Evolutionary conservation across 2,113 vertebrate genomes (phyloP), one percentile per base, ranked within the genome.

Genomic region (Tursiops truncatus): DNA sequence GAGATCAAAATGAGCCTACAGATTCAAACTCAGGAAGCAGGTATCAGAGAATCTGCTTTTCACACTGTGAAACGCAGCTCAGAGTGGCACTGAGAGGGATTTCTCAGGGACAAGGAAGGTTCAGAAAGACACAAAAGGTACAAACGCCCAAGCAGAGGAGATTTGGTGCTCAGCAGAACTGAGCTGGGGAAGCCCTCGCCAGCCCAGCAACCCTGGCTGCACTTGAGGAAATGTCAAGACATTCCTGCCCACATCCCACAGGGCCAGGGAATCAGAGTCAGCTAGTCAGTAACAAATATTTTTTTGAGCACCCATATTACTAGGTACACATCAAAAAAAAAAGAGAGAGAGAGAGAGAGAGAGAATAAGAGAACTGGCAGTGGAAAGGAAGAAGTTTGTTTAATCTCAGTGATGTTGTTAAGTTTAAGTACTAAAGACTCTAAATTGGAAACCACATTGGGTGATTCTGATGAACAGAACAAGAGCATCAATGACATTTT

Each of bases 31-130:
- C 41, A 89, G 98, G 97, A 97, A 98, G 98, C 98, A 98, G 98
- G 98, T 98, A 96, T 98, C 97, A 97, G 98, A 98, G 98, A 97
- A 98, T 96, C 91, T 95, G 95, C 97, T 98, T 80, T 94, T 97
- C 93, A 94, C 95, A 93, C 83, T 96, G 96, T 71, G 93, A 89
- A 76, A 97, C 84, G 85, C 89, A 96, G 98, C 95, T 95, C 91
- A 85, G 96, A 95, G 98, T 82, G 82, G 97, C 97, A 91, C 96
- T 60, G 97, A 89, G 97, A 98, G 97, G 92, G 97, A 93, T 96
- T 95, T 95, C 81, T 67, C 73, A 86, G 92, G 92, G 97, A 96
- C 96, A 95, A 97, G 97, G 96, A 94, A 96, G 97, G 92, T 94
- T 96, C 93, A 97, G 97, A 94, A 95, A 92, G 97, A 96, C 77